phyloP scores from a whole-genome alignment of 2,888 invertebrate genomes.

The Stramonita haemastoma region DNA sequence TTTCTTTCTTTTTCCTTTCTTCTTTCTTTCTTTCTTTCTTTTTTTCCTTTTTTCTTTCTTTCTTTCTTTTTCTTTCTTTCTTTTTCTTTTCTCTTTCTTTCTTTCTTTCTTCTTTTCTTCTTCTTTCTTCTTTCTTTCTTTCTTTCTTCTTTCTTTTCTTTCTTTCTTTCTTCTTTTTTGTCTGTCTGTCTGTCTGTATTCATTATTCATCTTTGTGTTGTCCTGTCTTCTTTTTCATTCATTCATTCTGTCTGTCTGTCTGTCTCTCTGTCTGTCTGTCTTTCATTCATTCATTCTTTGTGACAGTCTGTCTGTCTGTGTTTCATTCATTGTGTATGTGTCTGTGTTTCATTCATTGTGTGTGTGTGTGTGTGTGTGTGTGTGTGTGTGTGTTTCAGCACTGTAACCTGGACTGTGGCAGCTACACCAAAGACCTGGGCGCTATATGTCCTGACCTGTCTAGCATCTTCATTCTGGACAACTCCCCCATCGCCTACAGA shows the following conservation, averaged over 20 bases:
- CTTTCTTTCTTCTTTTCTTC: conserved; percentile 28
- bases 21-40: no score
- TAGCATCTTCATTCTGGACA: conserved; percentile 99
- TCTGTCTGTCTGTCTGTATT: no score
- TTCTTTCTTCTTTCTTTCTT: no score
- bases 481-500: conserved; percentile 99
- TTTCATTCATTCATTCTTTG: not conserved
- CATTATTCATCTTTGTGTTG: no score
- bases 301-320: not conserved
- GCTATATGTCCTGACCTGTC: conserved; percentile 98
- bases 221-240: not conserved
- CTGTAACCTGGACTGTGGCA: conserved; percentile 95
- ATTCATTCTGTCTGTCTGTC: conserved; percentile 76
- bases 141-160: no score
- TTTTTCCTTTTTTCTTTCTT: no score
- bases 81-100: no score
- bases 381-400: conserved; percentile 83
- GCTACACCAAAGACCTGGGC: conserved; percentile 98
- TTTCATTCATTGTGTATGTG: not conserved
- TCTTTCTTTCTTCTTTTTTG: no score
- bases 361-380: not conserved
- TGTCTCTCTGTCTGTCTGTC: conserved; percentile 73
- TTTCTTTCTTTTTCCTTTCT: no score
- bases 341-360: not conserved
- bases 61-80: no score